Evolutionary conservation across 2,888 invertebrate genomes (phyloP).

Genomic region (Drosophila meridionalis): DNA sequence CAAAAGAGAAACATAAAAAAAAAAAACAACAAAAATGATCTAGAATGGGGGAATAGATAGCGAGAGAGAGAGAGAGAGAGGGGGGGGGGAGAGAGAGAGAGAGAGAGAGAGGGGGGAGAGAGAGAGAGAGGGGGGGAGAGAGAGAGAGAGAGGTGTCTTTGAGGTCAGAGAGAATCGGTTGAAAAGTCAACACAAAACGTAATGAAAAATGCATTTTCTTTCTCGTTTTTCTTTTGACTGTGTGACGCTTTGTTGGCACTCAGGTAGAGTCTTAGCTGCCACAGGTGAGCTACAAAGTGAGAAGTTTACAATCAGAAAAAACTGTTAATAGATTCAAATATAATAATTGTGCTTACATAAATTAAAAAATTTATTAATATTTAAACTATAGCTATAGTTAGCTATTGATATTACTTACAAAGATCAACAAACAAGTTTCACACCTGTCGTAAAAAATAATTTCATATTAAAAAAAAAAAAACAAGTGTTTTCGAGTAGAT

Average conservation of each 20-base stretch:
- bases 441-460: no score
- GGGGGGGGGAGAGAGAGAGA: no score
- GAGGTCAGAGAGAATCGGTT: constrained; percentile 1
- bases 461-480: no score
- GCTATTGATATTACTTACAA: no score
- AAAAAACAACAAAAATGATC: background rate
- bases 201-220: background rate
- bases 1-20: background rate
- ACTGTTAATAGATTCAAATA: background rate
- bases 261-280: background rate
- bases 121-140: background rate
- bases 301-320: background rate
- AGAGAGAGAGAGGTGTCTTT: background rate
- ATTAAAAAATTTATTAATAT: no score
- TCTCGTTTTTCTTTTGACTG: background rate
- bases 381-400: no score
- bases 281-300: background rate
- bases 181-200: background rate
- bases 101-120: background rate
- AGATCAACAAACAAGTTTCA: no score
- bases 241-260: background rate
- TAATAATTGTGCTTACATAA: background rate
- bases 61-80: background rate
- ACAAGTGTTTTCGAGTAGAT: no score
- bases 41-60: background rate